These are phyloP conservation scores for Rhea pennata DNA, from an alignment of 2,113 vertebrate species.

Conservation along the genomic window DNA sequence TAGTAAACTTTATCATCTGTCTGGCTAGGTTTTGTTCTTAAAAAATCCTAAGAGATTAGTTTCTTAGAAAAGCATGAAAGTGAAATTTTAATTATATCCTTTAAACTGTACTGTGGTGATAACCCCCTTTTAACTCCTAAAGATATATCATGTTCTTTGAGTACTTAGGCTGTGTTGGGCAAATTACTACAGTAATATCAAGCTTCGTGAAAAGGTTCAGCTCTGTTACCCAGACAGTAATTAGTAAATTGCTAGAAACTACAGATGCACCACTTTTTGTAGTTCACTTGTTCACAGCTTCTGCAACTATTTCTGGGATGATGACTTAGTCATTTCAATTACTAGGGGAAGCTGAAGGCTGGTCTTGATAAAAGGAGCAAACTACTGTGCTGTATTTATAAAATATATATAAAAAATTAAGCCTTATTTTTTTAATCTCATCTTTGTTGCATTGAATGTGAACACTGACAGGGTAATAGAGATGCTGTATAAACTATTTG, in stretches of 20 bases:
- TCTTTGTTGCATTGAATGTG: neutral
- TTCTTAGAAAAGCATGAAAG: slow-evolving; percentile 25
- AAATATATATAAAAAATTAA: neutral
- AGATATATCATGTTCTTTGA: slow-evolving; percentile 16
- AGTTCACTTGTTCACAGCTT: neutral
- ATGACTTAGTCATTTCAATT: neutral
- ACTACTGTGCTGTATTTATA: neutral
- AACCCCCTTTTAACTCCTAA: neutral
- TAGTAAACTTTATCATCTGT: neutral
- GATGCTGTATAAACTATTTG: neutral
- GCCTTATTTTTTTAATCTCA: neutral
- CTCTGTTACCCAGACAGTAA: neutral
- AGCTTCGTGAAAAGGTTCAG: neutral
- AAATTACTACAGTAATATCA: neutral
- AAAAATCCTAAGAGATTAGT: neutral
- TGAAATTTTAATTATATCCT: slow-evolving; percentile 55
- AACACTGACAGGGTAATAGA: neutral
- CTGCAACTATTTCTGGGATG: neutral
- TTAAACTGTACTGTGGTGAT: slow-evolving; percentile 23
- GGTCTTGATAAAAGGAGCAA: neutral
- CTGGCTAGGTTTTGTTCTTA: neutral
- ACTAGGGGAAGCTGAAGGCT: neutral
- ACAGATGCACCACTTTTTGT: neutral
- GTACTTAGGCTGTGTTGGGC: neutral
- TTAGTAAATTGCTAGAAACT: neutral